phyloP scores from a whole-genome alignment of 2,888 invertebrate genomes.

The Acanthosepion esculentum region DNA sequence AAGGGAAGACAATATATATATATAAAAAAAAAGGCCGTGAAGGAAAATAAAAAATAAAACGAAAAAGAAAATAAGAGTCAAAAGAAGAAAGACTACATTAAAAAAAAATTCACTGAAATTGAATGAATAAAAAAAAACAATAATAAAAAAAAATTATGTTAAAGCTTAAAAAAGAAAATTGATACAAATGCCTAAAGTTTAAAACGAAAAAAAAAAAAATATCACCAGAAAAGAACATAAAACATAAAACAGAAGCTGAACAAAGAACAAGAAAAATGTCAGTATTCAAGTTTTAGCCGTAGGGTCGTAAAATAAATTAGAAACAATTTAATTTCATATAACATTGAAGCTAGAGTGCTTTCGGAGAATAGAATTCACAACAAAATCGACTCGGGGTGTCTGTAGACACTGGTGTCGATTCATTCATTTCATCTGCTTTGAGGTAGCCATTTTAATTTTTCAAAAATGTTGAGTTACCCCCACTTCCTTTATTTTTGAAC shows the following conservation, averaged over 20 bases:
- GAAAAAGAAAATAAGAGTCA: too few species aligned
- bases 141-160: background rate
- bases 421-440: background rate
- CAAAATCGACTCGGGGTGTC: background rate
- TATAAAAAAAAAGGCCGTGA: too few species aligned
- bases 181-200: background rate
- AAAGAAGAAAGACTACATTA: too few species aligned
- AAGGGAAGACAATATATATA: too few species aligned
- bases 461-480: background rate
- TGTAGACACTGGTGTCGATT: background rate
- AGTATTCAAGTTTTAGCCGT: background rate
- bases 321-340: constrained; percentile 5
- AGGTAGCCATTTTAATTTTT: background rate
- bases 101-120: too few species aligned
- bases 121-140: too few species aligned
- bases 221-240: background rate
- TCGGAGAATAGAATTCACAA: background rate
- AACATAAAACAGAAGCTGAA: background rate
- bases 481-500: background rate
- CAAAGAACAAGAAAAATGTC: background rate
- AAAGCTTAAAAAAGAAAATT: background rate
- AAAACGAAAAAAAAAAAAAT: background rate
- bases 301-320: background rate
- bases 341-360: background rate
- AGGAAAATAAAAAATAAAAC: too few species aligned